Evolutionary conservation across 1,140 invertebrate genomes (phyloP), one percentile per base, ranked within the genome.

Genomic region (Harlomillsia oculata): DNA sequence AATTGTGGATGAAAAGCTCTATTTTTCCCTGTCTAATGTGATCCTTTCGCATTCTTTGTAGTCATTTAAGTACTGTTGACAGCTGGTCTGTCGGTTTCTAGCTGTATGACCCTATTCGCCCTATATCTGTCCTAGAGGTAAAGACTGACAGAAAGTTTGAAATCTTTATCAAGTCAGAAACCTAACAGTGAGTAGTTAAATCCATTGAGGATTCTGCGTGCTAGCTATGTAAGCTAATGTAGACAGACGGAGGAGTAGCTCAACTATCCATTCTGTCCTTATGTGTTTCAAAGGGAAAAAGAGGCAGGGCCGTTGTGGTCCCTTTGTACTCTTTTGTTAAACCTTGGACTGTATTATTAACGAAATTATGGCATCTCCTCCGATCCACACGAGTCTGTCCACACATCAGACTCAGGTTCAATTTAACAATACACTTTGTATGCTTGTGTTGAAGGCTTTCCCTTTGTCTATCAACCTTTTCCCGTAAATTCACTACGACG

Each of bases 11-110:
- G 57, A 59, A 59, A 59, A 59, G 57, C 50, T 18, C 43, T 48
- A 59, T 59, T 59, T 58, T 59, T 62, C 60, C n/a, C 58, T 58
- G 44, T 52, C 48, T 53, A 62, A 62, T 62, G 37, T 55, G 60
- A 58, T 55, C 52, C 60, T 55, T 52, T 44, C 30, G 23, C 37
- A 30, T 51, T 37, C 45, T 43, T 58, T 62, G 30, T 55, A 32
- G 43, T 18, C 25, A 43, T 25, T 40, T 62, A 62, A 62, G 56
- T 54, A 57, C 50, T 62, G 60, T 55, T 62, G 60, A 62, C 60
- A 62, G 60, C 60, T 62, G 60, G 60, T 41, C 55, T 30, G 52
- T 55, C 54, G 60, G 46, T 48, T 59, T 59, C 49, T 20, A 14
- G 26, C 32, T 29, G 23, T 49, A 32, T 30, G n/a, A n/a, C n/a